These are phyloP conservation scores for Podabrus alpinus DNA, from an alignment of 2,888 invertebrate genomes.

Conservation along the genomic window DNA sequence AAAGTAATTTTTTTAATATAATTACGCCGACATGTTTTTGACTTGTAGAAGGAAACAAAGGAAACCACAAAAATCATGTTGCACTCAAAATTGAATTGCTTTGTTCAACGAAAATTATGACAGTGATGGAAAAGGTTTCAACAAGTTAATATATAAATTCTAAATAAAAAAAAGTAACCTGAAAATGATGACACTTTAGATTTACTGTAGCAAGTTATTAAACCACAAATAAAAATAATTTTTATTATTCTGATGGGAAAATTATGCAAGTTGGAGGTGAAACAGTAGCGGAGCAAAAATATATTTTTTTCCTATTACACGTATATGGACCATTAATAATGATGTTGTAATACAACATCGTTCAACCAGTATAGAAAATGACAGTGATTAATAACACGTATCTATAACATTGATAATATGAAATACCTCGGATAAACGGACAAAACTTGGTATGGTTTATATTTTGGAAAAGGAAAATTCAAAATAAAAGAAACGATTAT, in stretches of 20 bases:
- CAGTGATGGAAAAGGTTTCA: background rate
- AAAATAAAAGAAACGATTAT: background rate
- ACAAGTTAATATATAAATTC: background rate
- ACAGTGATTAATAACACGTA: slow-evolving; percentile 46
- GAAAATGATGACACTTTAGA: background rate
- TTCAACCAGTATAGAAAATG: slow-evolving; percentile 42
- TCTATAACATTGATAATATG: slow-evolving; percentile 43
- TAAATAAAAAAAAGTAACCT: background rate
- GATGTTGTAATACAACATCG: slow-evolving; percentile 44
- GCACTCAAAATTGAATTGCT: background rate
- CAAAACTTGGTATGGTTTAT: slow-evolving; percentile 10
- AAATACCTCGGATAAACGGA: slow-evolving; percentile 38
- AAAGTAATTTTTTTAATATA: background rate
- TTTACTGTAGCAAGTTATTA: background rate
- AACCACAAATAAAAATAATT: background rate
- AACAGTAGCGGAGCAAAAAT: slow-evolving; percentile 41
- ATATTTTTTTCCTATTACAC: slow-evolving; percentile 40
- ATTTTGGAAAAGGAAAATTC: background rate
- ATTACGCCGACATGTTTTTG: background rate
- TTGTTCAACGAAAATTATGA: background rate
- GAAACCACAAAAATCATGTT: background rate
- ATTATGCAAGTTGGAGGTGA: slow-evolving; percentile 19
- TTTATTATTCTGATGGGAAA: background rate
- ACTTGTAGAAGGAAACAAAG: background rate
- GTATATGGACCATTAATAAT: slow-evolving; percentile 45